These are phyloP conservation scores for Catharus ustulatus DNA, from an alignment of 2,797 vertebrate genomes.

Conservation along the genomic window DNA sequence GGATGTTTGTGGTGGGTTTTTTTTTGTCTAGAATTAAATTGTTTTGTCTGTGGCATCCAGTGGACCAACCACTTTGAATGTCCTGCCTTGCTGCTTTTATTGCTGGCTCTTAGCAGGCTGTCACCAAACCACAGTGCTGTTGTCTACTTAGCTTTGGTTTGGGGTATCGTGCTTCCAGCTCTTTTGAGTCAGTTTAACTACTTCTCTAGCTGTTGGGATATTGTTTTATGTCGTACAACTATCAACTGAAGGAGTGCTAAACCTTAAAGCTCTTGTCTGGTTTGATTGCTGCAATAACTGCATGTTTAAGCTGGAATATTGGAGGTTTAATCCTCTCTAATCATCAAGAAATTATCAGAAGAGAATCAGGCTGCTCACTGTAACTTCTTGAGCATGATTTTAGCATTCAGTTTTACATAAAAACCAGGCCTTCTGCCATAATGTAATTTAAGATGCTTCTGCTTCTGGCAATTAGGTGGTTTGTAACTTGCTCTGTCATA, in stretches of 20 bases:
- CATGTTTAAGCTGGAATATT: neutral
- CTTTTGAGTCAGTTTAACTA: neutral
- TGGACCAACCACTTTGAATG: neutral
- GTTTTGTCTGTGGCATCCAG: neutral
- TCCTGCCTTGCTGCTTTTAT: neutral
- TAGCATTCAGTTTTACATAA: neutral
- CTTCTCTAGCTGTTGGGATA: neutral
- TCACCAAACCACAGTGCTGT: neutral
- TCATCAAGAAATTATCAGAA: neutral
- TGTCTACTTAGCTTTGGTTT: neutral
- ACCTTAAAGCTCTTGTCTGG: neutral
- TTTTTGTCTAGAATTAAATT: neutral
- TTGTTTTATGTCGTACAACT: neutral
- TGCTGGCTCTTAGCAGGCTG: neutral
- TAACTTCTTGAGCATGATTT: neutral
- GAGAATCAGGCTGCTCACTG: neutral
- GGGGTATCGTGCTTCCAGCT: neutral
- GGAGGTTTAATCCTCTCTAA: neutral
- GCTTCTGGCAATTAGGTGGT: fast-evolving
- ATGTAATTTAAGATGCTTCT: neutral
- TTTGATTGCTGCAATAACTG: neutral
- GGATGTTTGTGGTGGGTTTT: neutral
- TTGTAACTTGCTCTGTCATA: neutral
- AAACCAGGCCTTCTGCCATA: neutral
- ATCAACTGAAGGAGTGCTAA: neutral